These are phyloP conservation scores for Psettodes erumei DNA, from an alignment of 2,113 vertebrate species.

Conservation along the genomic window DNA sequence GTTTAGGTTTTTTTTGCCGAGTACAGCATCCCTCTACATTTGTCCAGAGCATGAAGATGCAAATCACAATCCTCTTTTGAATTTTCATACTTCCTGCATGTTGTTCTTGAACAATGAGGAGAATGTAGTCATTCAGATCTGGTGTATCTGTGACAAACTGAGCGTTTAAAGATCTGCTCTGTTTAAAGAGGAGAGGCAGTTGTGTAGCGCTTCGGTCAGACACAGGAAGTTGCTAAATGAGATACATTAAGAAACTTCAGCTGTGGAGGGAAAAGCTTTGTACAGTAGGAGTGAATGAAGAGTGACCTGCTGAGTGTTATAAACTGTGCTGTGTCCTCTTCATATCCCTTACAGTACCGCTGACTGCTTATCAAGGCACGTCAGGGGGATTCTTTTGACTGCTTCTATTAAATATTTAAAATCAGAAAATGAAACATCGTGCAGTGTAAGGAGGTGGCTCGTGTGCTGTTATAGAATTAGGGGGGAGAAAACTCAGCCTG, in stretches of 20 bases:
- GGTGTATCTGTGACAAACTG: conserved; percentile 6
- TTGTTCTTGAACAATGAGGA: background rate
- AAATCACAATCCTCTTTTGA: conserved; percentile 26
- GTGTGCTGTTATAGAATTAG: conserved; percentile 15
- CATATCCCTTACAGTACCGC: background rate
- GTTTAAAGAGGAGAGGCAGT: conserved; percentile 6
- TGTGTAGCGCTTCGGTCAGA: conserved; percentile 23
- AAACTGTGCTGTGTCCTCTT: background rate
- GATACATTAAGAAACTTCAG: conserved; percentile 58
- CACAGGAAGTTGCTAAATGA: conserved; percentile 67
- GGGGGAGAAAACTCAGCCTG: conserved; percentile 1
- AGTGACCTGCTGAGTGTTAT: background rate
- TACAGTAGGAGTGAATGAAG: background rate
- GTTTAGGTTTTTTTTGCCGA: background rate
- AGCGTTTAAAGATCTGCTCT: background rate
- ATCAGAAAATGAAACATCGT: background rate
- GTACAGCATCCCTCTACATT: background rate
- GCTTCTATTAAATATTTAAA: background rate
- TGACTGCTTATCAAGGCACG: background rate
- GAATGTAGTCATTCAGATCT: background rate
- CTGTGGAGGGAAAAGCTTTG: conserved; percentile 24
- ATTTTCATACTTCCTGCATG: background rate
- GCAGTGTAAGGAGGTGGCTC: background rate
- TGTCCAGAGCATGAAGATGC: background rate
- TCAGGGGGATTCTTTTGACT: background rate